A percentile compares a stretch with the other conserved stretches of the same genome.
phyloP scores from a whole-genome alignment of 2,113 vertebrate species.

The Anoura caudifer region DNA sequence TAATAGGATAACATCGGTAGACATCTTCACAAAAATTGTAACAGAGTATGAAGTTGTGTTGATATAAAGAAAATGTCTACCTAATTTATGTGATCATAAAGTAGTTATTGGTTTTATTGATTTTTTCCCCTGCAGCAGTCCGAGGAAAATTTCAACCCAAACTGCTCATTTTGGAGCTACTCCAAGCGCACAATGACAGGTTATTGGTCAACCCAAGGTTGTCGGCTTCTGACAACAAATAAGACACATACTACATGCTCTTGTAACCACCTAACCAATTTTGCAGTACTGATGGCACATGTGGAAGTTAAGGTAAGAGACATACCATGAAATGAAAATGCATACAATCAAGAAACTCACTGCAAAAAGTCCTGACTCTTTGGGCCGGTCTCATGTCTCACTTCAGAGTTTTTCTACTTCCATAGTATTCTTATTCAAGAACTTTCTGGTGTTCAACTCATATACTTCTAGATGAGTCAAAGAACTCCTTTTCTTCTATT shows the following conservation, averaged over 20 bases:
- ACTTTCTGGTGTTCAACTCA: neutral
- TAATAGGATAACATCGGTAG: conserved; percentile 18
- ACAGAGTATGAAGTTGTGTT: conserved; percentile 10
- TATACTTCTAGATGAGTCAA: neutral
- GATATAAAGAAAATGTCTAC: neutral
- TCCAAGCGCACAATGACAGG: conserved; percentile 95
- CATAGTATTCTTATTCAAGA: neutral
- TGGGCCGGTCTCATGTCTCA: too few species aligned
- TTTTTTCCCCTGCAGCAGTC: conserved; percentile 86
- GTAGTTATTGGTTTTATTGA: conserved; percentile 72
- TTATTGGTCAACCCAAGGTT: conserved; percentile 98
- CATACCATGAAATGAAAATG: neutral
- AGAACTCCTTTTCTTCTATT: neutral
- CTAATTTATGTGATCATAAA: conserved; percentile 17
- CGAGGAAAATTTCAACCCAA: conserved; percentile 98
- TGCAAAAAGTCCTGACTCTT: neutral
- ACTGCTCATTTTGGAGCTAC: conserved; percentile 99
- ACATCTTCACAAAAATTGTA: conserved; percentile 52
- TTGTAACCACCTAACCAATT: conserved; percentile 98
- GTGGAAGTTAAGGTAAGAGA: conserved; percentile 95
- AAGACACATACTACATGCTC: conserved; percentile 96
- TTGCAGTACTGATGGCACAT: conserved; percentile 98
- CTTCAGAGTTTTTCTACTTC: neutral
- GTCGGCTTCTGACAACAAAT: conserved; percentile 93
- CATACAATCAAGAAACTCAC: neutral